These are phyloP conservation scores for Marisa cornuarietis DNA, from an alignment of 1,140 invertebrate genomes.

Conservation along the genomic window DNA sequence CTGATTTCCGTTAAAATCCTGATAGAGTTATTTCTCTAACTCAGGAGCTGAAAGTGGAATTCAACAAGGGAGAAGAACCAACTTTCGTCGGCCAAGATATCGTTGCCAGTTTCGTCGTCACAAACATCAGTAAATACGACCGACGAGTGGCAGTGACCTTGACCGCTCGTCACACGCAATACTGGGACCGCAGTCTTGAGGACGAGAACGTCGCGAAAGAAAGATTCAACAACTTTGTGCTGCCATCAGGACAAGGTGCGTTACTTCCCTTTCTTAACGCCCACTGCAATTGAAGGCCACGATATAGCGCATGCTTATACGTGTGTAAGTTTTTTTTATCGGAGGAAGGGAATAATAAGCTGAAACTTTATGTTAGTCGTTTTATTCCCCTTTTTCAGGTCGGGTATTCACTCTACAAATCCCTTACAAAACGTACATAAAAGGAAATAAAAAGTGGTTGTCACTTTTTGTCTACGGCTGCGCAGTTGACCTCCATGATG, in stretches of 20 bases:
- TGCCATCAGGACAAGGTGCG: not conserved
- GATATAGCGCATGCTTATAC: no score
- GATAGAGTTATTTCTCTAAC: not conserved
- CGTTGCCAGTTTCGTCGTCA: not conserved
- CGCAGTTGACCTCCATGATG: slow-evolving; percentile 5
- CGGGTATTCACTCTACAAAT: not conserved
- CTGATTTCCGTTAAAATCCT: no score
- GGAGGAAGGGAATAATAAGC: no score
- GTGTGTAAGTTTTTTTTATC: no score
- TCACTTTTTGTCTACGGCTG: slow-evolving; percentile 2
- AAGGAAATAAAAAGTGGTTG: not conserved
- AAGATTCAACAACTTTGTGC: not conserved
- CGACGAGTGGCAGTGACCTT: not conserved
- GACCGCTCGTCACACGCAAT: not conserved
- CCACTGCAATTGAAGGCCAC: no score
- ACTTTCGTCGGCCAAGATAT: slow-evolving; percentile 6
- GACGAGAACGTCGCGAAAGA: not conserved
- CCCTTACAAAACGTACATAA: not conserved
- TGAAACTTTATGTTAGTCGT: no score
- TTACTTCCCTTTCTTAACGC: not conserved
- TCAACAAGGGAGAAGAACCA: not conserved
- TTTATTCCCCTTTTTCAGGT: slow-evolving; percentile 1
- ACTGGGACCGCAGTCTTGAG: not conserved
- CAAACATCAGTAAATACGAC: slow-evolving; percentile 7
- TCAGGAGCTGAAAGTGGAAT: not conserved